These are phyloP conservation scores for Paramacrobiotus metropolitanus DNA, from an alignment of 1,140 invertebrate species.

Conservation along the genomic window DNA sequence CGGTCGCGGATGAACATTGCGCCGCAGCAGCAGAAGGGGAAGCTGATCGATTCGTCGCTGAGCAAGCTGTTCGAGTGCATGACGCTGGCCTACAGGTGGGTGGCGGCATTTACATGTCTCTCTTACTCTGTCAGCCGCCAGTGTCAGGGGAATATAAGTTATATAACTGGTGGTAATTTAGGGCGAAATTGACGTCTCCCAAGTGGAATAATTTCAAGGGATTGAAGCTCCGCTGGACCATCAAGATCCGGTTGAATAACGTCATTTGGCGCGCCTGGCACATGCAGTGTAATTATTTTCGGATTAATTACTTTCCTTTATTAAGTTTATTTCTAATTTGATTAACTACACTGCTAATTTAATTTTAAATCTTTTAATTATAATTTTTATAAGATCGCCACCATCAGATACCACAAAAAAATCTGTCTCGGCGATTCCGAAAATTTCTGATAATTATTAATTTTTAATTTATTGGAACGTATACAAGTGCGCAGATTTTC, in stretches of 20 bases:
- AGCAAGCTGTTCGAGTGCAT: slow-evolving; percentile 88
- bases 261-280: slow-evolving; percentile 99
- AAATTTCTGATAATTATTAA: too few relatives aligned
- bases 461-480: too few relatives aligned
- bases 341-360: neutral
- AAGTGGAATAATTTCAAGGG: slow-evolving; percentile 99
- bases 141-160: neutral
- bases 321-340: neutral
- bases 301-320: neutral
- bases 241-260: slow-evolving; percentile 96
- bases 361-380: neutral
- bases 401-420: too few relatives aligned
- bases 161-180: slow-evolving; percentile 28
- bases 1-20: neutral
- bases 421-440: too few relatives aligned
- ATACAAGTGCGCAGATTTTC: too few relatives aligned
- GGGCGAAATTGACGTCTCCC: slow-evolving; percentile 90
- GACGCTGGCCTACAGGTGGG: slow-evolving; percentile 82
- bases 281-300: slow-evolving; percentile 73
- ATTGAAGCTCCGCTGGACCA: slow-evolving; percentile 80
- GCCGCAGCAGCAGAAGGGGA: too few relatives aligned
- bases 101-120: too few relatives aligned
- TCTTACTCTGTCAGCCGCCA: too few relatives aligned
- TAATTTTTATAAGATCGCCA: slow-evolving; percentile 15
- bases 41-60: slow-evolving; percentile 59